Evolutionary conservation across 2,888 invertebrate species (phyloP), one percentile per base, ranked within the genome.

Genomic region (Hypercompe scribonia): DNA sequence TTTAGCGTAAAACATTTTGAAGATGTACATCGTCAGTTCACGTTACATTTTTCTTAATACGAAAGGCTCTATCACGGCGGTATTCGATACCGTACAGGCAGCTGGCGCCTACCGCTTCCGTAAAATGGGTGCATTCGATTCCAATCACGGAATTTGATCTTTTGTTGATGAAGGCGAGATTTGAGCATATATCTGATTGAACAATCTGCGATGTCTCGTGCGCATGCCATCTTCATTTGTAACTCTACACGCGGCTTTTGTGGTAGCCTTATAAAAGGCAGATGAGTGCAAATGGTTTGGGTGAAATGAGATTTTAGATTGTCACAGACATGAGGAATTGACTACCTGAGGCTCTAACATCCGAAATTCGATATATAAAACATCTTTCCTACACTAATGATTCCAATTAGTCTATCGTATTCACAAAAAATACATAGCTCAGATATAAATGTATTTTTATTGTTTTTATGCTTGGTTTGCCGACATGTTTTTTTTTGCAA

Each of bases 41-140:
- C 88, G 86, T 89, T 92, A 90, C 90, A 88, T 91, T 92, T 91
- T 93, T 93, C 91, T 89, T 91, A 91, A 91, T 93, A 94, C 93
- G 76, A 80, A 79, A 82, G 78, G 82, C 81, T 83, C 93, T 92
- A 92, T 91, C 92, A 90, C 86, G 84, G 87, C 84, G 83, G 77
- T 75, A 95, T 91, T 91, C 86, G 94, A 95, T 93, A 94, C 91
- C 87, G 78, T 79, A 75, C 74, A 87, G 88, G 91, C 95, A 94
- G 95, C 93, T 94, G 95, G 94, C 95, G 95, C 94, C 94, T 90
- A 87, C 86, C 87, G 94, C 94, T 95, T 94, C 95, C 94, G 94
- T 92, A 88, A 90, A 91, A 89, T 92, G 88, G 88, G 82, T 87
- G 88, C 90, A 90, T 91, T 90, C 86, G 84, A 90, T 89, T 89